Percentiles rank a stretch among this genome's conserved stretches.
These are phyloP conservation scores for Drosophila lacertosa DNA, from an alignment of 1,140 invertebrate genomes.

Conservation along the genomic window DNA sequence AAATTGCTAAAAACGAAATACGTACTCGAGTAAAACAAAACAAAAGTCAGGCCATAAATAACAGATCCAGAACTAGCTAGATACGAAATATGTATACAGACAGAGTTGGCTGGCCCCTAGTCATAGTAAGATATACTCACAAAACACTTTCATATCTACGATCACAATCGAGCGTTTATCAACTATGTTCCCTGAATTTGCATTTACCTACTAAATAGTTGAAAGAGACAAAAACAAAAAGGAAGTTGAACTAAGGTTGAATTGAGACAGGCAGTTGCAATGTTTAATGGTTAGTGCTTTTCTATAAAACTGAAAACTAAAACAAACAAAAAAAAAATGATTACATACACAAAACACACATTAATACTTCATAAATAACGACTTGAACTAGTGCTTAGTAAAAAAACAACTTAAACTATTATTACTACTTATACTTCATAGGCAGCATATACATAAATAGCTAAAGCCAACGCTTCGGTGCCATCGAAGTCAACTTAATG, in stretches of 20 bases:
- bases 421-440: conserved; percentile 40
- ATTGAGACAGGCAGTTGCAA: conserved; percentile 66
- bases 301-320: conserved; percentile 61
- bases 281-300: conserved; percentile 81
- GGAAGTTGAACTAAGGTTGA: conserved; percentile 33
- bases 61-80: conserved; percentile 53
- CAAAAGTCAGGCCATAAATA: conserved; percentile 57
- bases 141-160: conserved; percentile 77
- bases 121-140: conserved; percentile 55
- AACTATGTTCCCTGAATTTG: conserved; percentile 49
- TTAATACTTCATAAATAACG: conserved; percentile 59
- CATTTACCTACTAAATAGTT: conserved; percentile 33
- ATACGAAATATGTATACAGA: conserved; percentile 28
- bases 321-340: conserved; percentile 9
- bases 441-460: conserved; percentile 39
- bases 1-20: conserved; percentile 54
- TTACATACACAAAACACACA: conserved; percentile 15
- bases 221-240: background rate
- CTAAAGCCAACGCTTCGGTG: conserved; percentile 60
- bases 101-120: conserved; percentile 59
- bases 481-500: conserved; percentile 33
- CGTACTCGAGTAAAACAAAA: conserved; percentile 61
- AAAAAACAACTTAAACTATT: conserved; percentile 38
- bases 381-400: conserved; percentile 60
- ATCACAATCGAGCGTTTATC: conserved; percentile 72